A percentile compares a stretch with the other conserved stretches of the same genome.
phyloP scores from a whole-genome alignment of 2,797 vertebrate species.

The Diplodus puntazzo region DNA sequence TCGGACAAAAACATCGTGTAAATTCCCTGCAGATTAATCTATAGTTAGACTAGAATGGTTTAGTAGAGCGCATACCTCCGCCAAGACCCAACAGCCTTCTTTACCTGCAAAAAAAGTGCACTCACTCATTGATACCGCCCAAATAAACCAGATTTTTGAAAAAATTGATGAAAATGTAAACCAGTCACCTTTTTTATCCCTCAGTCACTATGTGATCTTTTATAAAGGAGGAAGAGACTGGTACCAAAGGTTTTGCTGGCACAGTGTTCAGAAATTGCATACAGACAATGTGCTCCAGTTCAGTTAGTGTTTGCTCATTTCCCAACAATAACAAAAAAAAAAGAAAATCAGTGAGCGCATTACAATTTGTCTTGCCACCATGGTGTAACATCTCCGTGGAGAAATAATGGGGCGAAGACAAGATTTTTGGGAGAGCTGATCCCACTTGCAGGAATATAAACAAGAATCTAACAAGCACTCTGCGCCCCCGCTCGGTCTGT shows the following conservation, averaged over 20 bases:
- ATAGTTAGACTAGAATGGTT: too few species aligned
- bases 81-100: too few species aligned
- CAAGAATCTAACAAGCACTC: background rate
- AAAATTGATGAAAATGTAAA: too few species aligned
- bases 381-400: background rate
- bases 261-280: background rate
- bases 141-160: too few species aligned
- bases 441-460: background rate
- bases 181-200: background rate
- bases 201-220: background rate
- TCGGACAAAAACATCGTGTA: background rate
- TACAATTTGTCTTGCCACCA: background rate
- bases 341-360: background rate
- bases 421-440: background rate
- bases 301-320: background rate
- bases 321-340: background rate
- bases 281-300: background rate
- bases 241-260: background rate
- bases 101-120: too few species aligned
- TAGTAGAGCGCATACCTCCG: too few species aligned
- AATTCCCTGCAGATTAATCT: too few species aligned
- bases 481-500: background rate
- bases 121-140: too few species aligned
- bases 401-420: background rate
- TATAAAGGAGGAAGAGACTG: background rate